Conservation (phyloP, 2,797 vertebrate genomes). For the Lepus oiostolus region DNA sequence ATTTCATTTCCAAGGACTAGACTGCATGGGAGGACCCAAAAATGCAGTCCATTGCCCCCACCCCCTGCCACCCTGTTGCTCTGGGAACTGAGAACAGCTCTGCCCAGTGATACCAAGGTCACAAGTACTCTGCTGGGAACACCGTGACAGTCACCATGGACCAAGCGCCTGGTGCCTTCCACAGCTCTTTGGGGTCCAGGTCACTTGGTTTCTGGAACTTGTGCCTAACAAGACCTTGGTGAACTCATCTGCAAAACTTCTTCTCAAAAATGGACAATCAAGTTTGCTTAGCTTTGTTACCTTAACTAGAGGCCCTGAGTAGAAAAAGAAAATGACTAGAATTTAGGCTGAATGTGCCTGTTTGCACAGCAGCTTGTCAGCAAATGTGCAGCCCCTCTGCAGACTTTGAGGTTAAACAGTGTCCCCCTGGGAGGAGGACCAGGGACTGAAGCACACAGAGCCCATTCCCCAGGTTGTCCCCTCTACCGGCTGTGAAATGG, state of each 20-base stretch:
- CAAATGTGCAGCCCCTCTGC: conserved; percentile 78
- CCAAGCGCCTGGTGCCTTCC: fast-evolving
- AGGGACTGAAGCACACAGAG: conserved; percentile 61
- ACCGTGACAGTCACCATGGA: fast-evolving
- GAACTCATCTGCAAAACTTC: conserved; percentile 36
- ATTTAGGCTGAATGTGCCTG: conserved; percentile 66
- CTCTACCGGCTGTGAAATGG: conserved; percentile 35
- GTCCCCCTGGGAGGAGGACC: conserved; percentile 76
- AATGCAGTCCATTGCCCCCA: background rate
- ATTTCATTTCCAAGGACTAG: background rate
- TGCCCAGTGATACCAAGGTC: background rate
- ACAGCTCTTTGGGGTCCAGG: background rate
- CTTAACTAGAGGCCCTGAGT: conserved; percentile 76
- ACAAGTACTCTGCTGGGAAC: background rate
- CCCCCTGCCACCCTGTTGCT: background rate
- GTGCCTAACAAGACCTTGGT: background rate
- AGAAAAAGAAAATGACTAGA: conserved; percentile 82
- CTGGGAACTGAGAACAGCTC: background rate
- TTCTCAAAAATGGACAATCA: conserved; percentile 36
- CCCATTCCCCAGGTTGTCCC: conserved; percentile 64
- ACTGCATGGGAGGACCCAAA: background rate
- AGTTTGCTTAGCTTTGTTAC: conserved; percentile 69
- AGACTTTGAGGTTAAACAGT: conserved; percentile 80
- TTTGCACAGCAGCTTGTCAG: conserved; percentile 78
- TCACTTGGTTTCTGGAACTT: background rate